A percentile compares a stretch with the other conserved stretches of the same genome.
Evolutionary conservation across 2,888 invertebrate species (phyloP).

Genomic region (Leptopilina drosophilae): DNA sequence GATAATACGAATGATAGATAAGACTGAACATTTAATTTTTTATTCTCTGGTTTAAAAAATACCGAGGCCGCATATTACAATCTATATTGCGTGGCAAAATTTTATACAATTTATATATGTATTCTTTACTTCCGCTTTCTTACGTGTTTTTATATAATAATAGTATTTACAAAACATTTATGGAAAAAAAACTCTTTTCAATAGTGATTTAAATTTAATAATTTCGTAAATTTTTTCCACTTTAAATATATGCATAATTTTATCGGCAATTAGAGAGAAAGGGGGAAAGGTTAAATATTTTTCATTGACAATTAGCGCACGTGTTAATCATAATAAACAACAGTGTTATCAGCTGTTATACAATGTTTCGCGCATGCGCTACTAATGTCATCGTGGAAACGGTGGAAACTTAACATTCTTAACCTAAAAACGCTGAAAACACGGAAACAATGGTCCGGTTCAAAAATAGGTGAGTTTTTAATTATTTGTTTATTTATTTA

Average conservation of each 20-base stretch:
- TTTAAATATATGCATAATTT: background rate
- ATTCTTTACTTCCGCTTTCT: background rate
- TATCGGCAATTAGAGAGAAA: background rate
- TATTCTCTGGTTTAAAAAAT: background rate
- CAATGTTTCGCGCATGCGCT: background rate
- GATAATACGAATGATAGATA: background rate
- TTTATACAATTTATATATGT: background rate
- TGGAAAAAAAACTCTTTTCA: background rate
- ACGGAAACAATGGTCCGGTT: background rate
- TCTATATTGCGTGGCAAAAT: background rate
- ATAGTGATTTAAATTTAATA: background rate
- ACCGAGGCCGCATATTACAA: background rate
- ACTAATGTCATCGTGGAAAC: background rate
- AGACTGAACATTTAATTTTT: constrained; percentile 3
- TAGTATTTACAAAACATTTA: background rate
- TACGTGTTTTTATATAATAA: too few species aligned
- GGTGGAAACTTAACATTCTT: too few species aligned
- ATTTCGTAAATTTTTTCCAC: background rate
- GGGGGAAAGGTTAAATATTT: constrained; percentile 7
- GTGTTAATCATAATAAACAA: constrained; percentile 9
- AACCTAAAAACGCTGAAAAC: background rate
- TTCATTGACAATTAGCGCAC: constrained; percentile 2
- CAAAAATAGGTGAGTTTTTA: constrained; percentile 20
- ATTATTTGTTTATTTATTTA: background rate
- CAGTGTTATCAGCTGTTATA: constrained; percentile 6